A percentile compares a stretch with the other conserved stretches of the same genome.
phyloP scores from a whole-genome alignment of 1,140 invertebrate genomes.

The Drosophila carrolli region DNA sequence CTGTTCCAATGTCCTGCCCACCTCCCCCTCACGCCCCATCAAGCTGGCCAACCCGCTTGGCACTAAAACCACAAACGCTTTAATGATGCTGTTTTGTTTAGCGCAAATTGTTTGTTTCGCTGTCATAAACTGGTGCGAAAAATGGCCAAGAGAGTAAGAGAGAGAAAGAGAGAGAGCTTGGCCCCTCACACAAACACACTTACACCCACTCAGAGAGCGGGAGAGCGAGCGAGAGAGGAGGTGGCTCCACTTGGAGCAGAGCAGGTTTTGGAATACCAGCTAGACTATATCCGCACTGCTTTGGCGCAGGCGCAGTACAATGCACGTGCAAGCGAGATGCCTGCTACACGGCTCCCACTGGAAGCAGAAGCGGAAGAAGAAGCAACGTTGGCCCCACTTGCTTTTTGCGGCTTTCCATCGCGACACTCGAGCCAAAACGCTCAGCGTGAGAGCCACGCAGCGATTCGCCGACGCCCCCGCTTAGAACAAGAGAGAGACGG shows the following conservation, averaged over 20 bases:
- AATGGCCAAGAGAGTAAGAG: conserved; percentile 70
- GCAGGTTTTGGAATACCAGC: conserved; percentile 52
- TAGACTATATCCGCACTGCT: conserved; percentile 58
- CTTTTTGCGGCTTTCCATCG: conserved; percentile 38
- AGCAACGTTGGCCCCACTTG: conserved; percentile 40
- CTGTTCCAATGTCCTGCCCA: conserved; percentile 3
- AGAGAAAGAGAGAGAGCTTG: conserved; percentile 23
- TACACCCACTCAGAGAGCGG: background rate
- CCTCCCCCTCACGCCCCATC: background rate
- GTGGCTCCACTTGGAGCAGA: conserved; percentile 46
- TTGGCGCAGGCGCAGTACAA: conserved; percentile 62
- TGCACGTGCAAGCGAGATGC: conserved; percentile 48
- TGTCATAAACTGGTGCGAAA: conserved; percentile 83
- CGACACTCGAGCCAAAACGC: conserved; percentile 66
- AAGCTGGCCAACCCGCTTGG: conserved; percentile 53
- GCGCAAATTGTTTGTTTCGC: conserved; percentile 83
- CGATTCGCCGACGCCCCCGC: conserved; percentile 64
- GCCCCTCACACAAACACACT: conserved; percentile 14
- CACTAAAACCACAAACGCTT: conserved; percentile 84
- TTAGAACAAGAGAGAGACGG: conserved; percentile 8
- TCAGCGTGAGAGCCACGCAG: conserved; percentile 45
- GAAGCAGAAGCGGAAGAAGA: conserved; percentile 49
- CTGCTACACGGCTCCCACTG: conserved; percentile 42
- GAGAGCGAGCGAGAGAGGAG: conserved; percentile 26
- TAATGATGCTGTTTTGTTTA: conserved; percentile 84